Evolutionary conservation across 2,113 vertebrate species (phyloP).

Genomic region (Anseranas semipalmata): DNA sequence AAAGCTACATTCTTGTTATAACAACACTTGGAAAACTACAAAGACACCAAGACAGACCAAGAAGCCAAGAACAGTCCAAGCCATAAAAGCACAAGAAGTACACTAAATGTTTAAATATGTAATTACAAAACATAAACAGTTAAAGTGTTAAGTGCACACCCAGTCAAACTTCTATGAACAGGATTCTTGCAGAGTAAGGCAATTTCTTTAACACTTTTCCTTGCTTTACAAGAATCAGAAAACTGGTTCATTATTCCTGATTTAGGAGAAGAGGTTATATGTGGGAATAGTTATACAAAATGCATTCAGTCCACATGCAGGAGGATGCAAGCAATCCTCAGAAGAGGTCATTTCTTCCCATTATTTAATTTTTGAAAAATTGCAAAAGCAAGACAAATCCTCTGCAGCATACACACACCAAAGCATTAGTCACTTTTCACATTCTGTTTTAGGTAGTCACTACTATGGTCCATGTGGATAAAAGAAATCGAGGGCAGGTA

Average conservation of each 20-base stretch:
- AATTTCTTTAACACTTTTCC: neutral
- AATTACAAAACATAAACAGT: neutral
- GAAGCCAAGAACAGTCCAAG: neutral
- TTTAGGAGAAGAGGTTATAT: neutral
- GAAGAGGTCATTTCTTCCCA: neutral
- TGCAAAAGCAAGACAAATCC: neutral
- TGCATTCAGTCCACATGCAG: neutral
- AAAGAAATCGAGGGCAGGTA: constrained; percentile 27
- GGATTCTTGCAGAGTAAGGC: neutral
- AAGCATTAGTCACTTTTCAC: constrained; percentile 23
- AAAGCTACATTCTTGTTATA: neutral
- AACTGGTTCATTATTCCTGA: neutral
- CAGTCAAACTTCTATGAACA: neutral
- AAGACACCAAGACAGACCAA: neutral
- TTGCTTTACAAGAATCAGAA: constrained; percentile 15
- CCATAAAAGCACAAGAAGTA: neutral
- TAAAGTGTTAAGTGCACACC: neutral
- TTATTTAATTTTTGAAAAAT: neutral
- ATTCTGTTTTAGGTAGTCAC: constrained; percentile 22
- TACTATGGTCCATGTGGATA: constrained; percentile 3
- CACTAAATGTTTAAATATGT: neutral
- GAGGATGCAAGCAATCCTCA: neutral
- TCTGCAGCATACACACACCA: neutral
- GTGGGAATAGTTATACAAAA: constrained; percentile 17
- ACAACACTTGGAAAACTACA: neutral